Conservation (phyloP, 1,140 invertebrate genomes). For the Aphelenchoides besseyi region DNA sequence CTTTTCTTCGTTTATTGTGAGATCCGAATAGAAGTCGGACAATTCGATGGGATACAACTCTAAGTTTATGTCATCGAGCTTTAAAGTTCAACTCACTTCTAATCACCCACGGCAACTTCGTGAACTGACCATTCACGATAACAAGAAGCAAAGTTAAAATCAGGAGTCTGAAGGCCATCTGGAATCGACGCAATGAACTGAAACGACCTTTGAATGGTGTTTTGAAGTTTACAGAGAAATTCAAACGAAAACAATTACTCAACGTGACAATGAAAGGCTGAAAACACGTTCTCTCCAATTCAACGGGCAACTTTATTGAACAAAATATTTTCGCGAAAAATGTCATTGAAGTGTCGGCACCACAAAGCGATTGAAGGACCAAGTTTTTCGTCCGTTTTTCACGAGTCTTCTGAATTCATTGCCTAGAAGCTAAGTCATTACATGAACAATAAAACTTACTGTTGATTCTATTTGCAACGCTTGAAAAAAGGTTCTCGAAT, state of each 20-base stretch:
- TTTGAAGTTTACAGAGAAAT: too few species aligned
- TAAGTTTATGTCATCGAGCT: neutral
- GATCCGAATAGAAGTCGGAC: neutral
- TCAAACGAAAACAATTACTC: too few species aligned
- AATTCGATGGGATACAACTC: neutral
- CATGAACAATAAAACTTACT: neutral
- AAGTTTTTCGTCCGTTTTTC: neutral
- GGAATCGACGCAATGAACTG: too few species aligned
- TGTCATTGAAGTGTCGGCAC: neutral
- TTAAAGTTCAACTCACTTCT: constrained; percentile 6
- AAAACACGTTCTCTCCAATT: neutral
- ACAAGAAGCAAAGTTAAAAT: neutral
- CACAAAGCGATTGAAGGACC: neutral
- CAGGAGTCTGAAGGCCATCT: too few species aligned
- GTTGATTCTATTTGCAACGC: neutral
- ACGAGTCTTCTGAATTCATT: neutral
- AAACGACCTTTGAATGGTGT: too few species aligned
- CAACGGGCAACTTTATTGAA: neutral
- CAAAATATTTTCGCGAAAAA: neutral
- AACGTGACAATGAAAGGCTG: neutral
- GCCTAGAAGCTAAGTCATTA: neutral
- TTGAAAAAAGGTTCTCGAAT: neutral
- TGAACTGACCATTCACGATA: neutral
- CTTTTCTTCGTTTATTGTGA: neutral
- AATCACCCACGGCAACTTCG: neutral